A percentile compares a stretch with the other conserved stretches of the same genome.
phyloP scores from a whole-genome alignment of 2,797 vertebrate species.

The Antennarius maculatus region DNA sequence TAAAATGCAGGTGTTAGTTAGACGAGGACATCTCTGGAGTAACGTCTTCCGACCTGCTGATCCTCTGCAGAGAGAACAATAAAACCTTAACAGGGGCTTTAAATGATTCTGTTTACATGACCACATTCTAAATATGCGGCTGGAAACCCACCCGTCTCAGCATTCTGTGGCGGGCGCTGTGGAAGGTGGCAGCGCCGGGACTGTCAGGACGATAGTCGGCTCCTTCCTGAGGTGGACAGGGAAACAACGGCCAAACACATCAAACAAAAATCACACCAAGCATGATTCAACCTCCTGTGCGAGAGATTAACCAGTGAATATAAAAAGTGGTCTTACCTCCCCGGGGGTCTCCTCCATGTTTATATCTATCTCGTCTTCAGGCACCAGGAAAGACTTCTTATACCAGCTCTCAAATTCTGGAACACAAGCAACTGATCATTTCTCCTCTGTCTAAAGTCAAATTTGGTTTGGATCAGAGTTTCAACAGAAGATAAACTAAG shows the following conservation, averaged over 20 bases:
- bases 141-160: conserved; percentile 69
- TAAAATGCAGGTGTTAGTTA: conserved; percentile 4
- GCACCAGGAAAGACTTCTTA: conserved; percentile 80
- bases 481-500: background rate
- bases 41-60: conserved; percentile 6
- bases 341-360: conserved; percentile 72
- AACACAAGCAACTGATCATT: conserved; percentile 14
- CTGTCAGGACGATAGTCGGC: too few relatives aligned
- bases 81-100: background rate
- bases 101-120: too few relatives aligned
- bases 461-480: background rate
- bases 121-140: too few relatives aligned
- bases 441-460: background rate
- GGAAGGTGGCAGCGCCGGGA: too few relatives aligned
- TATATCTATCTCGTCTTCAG: conserved; percentile 74
- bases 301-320: background rate
- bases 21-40: conserved; percentile 45
- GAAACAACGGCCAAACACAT: too few relatives aligned
- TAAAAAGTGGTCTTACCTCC: conserved; percentile 79
- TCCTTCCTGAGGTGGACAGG: too few relatives aligned
- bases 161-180: too few relatives aligned
- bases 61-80: conserved; percentile 70
- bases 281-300: background rate
- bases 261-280: too few relatives aligned
- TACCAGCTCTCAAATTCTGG: conserved; percentile 92